Base-by-base conservation (phyloP, 2,888 invertebrate genomes). In the Plagodis pulveraria region DNA sequence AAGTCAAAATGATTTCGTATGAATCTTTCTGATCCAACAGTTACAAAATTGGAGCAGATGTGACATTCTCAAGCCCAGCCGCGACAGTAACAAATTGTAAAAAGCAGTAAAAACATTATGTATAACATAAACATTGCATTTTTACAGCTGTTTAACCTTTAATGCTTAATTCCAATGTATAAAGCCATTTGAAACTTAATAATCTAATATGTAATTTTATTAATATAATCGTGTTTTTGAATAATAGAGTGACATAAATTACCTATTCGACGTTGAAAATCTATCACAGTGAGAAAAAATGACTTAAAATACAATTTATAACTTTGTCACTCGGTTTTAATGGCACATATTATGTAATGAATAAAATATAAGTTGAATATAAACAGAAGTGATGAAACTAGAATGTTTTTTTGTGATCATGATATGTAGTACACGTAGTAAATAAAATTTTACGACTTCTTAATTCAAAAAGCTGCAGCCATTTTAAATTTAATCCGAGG, bases 81-180 rank as follows among this genome's bases (percentile, higher is more conserved):
- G 41, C 34, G n/a, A 47, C 22, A 5, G n/a, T 5, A n/a, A 51
- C 32, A 34, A 52, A 50, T 40, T 41, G 8, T 42, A 52, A 42
- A 52, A 48, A 43, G 51, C 47, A 36, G n/a, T 0, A 57, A 58
- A 52, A 57, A 48, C 12, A 38, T 11, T 10, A 22, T 49, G 49
- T 51, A 67, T 66, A 63, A 73, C 74, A 72, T 72, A 65, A 63
- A 72, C 72, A 74, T 69, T 74, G 73, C 66, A 72, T 74, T 77
- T 76, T 78, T 73, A 79, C 69, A 74, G 73, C 71, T 70, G 74
- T 79, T 80, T 78, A 79, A 80, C 78, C 77, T 80, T 83, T 80
- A 69, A 64, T 42, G 65, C 58, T 70, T 55, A 55, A 59, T 51
- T 62, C 65, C 61, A 69, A 71, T 69, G 71, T 74, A 67, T 65